Evolutionary conservation across 2,113 vertebrate species (phyloP).

Genomic region (Nerophis lumbriciformis): DNA sequence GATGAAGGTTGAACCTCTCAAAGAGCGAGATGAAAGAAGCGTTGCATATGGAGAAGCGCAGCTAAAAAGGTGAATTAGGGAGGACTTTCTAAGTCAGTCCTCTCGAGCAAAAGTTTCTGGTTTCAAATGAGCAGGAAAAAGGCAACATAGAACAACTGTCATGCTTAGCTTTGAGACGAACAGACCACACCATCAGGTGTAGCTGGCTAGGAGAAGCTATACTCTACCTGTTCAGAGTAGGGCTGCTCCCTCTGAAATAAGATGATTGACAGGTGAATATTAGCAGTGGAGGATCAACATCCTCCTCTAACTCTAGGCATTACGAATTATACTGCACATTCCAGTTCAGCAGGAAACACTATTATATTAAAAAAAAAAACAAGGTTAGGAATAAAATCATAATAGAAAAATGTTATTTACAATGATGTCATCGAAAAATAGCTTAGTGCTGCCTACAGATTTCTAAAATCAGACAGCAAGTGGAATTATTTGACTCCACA

Average conservation of each 20-base stretch:
- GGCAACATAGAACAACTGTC: slow-evolving; percentile 50
- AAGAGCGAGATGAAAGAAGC: slow-evolving; percentile 36
- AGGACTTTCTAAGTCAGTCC: slow-evolving; percentile 40
- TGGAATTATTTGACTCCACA: background rate
- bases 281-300: slow-evolving; percentile 52
- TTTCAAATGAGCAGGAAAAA: slow-evolving; percentile 21
- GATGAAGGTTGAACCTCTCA: slow-evolving; percentile 20
- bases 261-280: slow-evolving; percentile 67
- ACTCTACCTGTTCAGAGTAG: slow-evolving; percentile 79
- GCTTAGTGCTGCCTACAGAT: background rate
- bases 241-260: slow-evolving; percentile 79
- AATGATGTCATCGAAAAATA: background rate
- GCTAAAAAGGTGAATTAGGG: slow-evolving; percentile 30
- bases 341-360: slow-evolving; percentile 16
- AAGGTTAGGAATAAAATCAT: slow-evolving; percentile 25
- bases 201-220: slow-evolving; percentile 58
- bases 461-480: background rate
- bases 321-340: slow-evolving; percentile 34
- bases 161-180: slow-evolving; percentile 63
- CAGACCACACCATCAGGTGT: slow-evolving; percentile 43
- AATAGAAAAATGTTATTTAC: background rate
- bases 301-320: slow-evolving; percentile 26
- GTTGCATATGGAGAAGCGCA: slow-evolving; percentile 11
- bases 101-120: slow-evolving; percentile 15
- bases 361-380: slow-evolving; percentile 16